Evolutionary conservation across 1,140 invertebrate genomes (phyloP), one percentile per base, ranked within the genome.

Genomic region (Stenopsyche tienmushanensis): DNA sequence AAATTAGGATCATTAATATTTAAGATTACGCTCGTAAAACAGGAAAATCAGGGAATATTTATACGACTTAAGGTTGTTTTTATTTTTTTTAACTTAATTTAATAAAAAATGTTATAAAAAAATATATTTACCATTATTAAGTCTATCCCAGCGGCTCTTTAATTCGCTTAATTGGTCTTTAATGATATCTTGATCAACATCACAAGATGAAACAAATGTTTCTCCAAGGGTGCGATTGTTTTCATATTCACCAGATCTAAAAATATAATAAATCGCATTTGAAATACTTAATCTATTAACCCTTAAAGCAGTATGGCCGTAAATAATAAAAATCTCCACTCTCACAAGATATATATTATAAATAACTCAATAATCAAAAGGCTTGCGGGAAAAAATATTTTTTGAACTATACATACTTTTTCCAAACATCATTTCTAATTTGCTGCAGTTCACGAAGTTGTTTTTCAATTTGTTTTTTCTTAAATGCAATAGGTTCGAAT

Each of bases 391-490:
- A 21, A 50, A 23, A 34, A 49, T n/a, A n/a, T n/a, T n/a, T n/a
- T n/a, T n/a, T n/a, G n/a, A n/a, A n/a, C 18, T 55, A 20, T 7
- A 25, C 71, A 62, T 24, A 81, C 79, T 86, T 83, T 73, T 94
- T 92, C 87, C 93, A 93, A 0, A 97, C 86, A 72, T 97, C 96
- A 75, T 94, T 96, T 70, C 94, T 87, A 78, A 97, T 91, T 26
- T 88, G 85, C 71, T 94, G 92, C 24, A 97, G 80, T 73, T 98
- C 95, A 63, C 92, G 90, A 0, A 97, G 77, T 75, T 96, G 94
- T 71, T 90, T 90, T 70, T 95, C 93, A 23, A 97, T 86, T 67
- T 93, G 91, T 52, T 90, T 87, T 70, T 90, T 89, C 66, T 92
- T 91, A 75, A 95, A 90, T 0, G 86, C 88, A 8, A 89, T 86